Percentiles rank a stretch among this genome's conserved stretches.
phyloP scores from a whole-genome alignment of 2,888 invertebrate species.

The Entomobrya multifasciata region DNA sequence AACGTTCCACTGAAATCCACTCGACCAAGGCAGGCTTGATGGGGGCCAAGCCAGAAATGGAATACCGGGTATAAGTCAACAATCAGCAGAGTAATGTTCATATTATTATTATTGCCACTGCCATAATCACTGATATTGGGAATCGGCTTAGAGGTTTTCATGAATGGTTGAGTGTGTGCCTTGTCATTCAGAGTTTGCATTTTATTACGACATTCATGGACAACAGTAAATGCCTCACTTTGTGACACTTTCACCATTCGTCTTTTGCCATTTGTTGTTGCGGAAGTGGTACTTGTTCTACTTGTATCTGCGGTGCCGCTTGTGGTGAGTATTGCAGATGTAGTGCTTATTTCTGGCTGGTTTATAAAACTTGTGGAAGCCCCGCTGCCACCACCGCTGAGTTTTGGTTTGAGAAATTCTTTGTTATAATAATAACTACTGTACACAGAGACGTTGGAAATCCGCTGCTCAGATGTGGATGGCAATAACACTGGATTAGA shows the following conservation, averaged over 20 bases:
- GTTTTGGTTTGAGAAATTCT: neutral
- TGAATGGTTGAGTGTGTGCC: neutral
- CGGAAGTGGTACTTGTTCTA: neutral
- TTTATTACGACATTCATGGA: constrained; percentile 36
- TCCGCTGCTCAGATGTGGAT: neutral
- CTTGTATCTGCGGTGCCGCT: neutral
- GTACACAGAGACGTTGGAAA: neutral
- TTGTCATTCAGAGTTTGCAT: constrained; percentile 15
- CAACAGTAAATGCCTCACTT: constrained; percentile 13
- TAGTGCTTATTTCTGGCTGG: neutral
- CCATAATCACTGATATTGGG: constrained; percentile 18
- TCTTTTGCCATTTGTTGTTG: neutral
- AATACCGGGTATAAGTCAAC: constrained; percentile 59
- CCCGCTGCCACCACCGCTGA: neutral
- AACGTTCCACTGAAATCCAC: constrained; percentile 46
- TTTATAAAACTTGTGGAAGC: neutral
- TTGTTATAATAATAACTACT: neutral
- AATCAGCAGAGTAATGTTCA: neutral
- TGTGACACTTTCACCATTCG: constrained; percentile 66
- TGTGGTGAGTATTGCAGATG: neutral
- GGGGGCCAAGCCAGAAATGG: constrained; percentile 47
- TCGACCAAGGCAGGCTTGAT: constrained; percentile 27
- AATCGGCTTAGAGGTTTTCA: constrained; percentile 26
- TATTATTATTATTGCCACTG: constrained; percentile 16
- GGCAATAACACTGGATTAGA: too few species aligned